Base-by-base conservation (phyloP, 35 echinoderm and acorn worm genomes). In the Patiria miniata region DNA sequence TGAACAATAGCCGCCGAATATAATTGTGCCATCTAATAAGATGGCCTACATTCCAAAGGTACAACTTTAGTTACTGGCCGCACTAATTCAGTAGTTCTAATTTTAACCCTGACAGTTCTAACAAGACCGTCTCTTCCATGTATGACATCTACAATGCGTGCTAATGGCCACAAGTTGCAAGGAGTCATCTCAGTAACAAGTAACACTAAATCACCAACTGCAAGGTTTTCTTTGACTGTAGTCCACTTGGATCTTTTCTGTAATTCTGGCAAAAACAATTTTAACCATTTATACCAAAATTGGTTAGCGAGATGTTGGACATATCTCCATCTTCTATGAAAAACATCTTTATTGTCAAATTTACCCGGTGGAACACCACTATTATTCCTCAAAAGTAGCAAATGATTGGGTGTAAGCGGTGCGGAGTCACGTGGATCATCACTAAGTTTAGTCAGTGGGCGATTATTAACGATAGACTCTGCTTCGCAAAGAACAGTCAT, bases 371-470 rank as follows among this genome's bases (percentile, higher is more conserved):
- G 78, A 9, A 89, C 19, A 22, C 19, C 23, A 36, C 78, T 29
- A 44, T 55, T 56, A 89, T 33, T 8, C 30, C 79, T 81, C n/a
- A 83, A 37, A 5, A 87, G 77, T 77, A 87, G 32, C 51, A 87
- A 78, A 52, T 87, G 85, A 87, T 87, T 87, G 17, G 85, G 73
- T 32, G 87, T 83, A 19, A 89, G 79, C 9, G 55, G 78, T 28
- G 29, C 40, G 42, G 53, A 51, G 79, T 89, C 60, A 39, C 30
- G 36, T 36, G 87, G 87, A 39, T 81, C 87, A 0, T 83, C 87
- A 30, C 60, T 38, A 7, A 89, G 32, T 39, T 82, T 53, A 5
- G 86, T 88, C 6, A 83, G 58, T 50, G 77, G 77, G 38, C 36
- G 39, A 23, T 53, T 53, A 83, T 88, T 88, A 2, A 82, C 86